Evolutionary conservation across 2,113 vertebrate species (phyloP).

Genomic region (Bubalus kerabau): DNA sequence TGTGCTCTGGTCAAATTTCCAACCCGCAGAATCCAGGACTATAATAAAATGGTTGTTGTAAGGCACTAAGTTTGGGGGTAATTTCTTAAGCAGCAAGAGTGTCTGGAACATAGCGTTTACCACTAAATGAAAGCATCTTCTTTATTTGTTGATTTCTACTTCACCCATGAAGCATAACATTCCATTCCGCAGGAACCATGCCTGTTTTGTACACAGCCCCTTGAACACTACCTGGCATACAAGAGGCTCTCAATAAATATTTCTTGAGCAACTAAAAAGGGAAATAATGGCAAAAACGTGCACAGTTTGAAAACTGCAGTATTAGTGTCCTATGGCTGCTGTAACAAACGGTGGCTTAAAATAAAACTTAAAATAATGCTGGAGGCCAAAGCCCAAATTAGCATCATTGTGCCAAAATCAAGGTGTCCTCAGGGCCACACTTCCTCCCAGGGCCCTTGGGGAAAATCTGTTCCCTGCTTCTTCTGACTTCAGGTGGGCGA

Average conservation of each 20-base stretch:
- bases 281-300: not conserved
- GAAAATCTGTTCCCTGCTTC: not conserved
- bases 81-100: not conserved
- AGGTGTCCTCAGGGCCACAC: not conserved
- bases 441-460: not conserved
- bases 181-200: not conserved
- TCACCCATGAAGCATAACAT: not conserved
- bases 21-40: not conserved
- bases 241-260: not conserved
- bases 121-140: not conserved
- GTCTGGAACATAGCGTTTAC: not conserved
- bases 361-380: not conserved
- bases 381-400: not conserved
- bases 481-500: not conserved
- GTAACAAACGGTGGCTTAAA: not conserved
- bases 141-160: not conserved
- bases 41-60: fast-evolving
- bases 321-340: not conserved
- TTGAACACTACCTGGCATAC: too few relatives aligned
- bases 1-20: not conserved
- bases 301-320: not conserved
- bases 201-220: not conserved
- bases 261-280: not conserved
- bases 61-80: not conserved
- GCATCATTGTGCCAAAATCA: not conserved